phyloP scores from a whole-genome alignment of 2,797 vertebrate genomes.

The Lutjanus argentimaculatus region DNA sequence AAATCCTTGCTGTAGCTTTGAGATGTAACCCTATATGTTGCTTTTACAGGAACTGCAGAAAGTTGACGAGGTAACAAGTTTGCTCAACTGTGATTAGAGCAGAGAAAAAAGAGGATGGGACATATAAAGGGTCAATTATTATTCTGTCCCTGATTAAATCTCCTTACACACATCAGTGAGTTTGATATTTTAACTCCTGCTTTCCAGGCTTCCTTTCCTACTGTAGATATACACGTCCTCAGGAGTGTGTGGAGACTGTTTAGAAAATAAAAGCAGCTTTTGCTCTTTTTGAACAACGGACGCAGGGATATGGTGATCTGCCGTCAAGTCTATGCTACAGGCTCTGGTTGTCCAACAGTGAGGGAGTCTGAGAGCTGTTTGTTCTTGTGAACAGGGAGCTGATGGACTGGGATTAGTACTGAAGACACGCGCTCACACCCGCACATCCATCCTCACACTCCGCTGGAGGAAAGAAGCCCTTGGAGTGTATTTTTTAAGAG shows the following conservation, averaged over 20 bases:
- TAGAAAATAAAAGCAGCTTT: constrained; percentile 58
- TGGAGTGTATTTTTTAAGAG: constrained; percentile 71
- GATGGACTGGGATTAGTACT: constrained; percentile 59
- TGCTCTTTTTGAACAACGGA: constrained; percentile 43
- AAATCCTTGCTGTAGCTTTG: no score
- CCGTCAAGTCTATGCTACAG: constrained; percentile 55
- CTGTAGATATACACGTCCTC: constrained; percentile 48
- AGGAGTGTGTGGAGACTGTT: constrained; percentile 26
- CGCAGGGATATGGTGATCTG: constrained; percentile 55
- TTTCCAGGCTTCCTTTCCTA: constrained; percentile 31
- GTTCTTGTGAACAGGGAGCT: constrained; percentile 47
- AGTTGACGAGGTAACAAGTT: no score
- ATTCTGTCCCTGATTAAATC: constrained; percentile 48
- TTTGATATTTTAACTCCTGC: constrained; percentile 18
- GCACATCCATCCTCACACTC: constrained; percentile 65
- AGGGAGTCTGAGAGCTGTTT: constrained; percentile 47
- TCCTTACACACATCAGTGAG: constrained; percentile 17
- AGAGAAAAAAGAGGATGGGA: no score
- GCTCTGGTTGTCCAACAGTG: constrained; percentile 45
- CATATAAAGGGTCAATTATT: background rate
- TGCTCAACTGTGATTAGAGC: no score
- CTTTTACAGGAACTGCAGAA: no score
- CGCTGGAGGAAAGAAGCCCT: constrained; percentile 76
- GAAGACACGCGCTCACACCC: constrained; percentile 24
- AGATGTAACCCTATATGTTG: no score